These are phyloP conservation scores for Beaufortia kweichowensis DNA, from an alignment of 2,113 vertebrate species.

Conservation along the genomic window DNA sequence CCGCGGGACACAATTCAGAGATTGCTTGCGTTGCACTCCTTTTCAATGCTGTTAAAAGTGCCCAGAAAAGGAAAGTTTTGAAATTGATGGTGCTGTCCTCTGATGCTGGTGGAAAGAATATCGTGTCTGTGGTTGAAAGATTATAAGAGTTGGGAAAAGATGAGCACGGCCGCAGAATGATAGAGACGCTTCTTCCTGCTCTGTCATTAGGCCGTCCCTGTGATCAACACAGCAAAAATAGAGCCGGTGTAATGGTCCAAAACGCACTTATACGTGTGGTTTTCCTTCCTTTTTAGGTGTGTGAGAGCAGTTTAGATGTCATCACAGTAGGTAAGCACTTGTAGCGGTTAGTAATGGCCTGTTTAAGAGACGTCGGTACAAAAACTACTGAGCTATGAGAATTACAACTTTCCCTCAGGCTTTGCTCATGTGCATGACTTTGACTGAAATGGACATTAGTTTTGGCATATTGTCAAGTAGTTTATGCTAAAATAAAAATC, in stretches of 20 bases:
- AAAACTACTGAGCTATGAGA: constrained; percentile 5
- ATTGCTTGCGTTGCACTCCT: background rate
- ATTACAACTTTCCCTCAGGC: background rate
- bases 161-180: background rate
- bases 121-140: constrained; percentile 16
- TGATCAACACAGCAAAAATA: constrained; percentile 47
- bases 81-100: constrained; percentile 11
- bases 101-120: constrained; percentile 17
- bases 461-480: background rate
- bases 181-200: constrained; percentile 27
- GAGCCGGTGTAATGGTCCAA: constrained; percentile 7
- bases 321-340: constrained; percentile 4
- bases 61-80: background rate
- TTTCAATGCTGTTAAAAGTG: background rate
- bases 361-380: constrained; percentile 2
- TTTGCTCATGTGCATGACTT: background rate
- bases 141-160: constrained; percentile 40
- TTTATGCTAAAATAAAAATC: background rate
- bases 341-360: constrained; percentile 22
- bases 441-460: background rate
- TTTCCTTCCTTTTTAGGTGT: constrained; percentile 42
- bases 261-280: background rate
- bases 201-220: constrained; percentile 42
- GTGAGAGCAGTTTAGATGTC: constrained; percentile 5
- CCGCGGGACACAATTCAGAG: constrained; percentile 4